phyloP scores from a whole-genome alignment of 2,797 vertebrate species.

The Lithobates sylvaticus region DNA sequence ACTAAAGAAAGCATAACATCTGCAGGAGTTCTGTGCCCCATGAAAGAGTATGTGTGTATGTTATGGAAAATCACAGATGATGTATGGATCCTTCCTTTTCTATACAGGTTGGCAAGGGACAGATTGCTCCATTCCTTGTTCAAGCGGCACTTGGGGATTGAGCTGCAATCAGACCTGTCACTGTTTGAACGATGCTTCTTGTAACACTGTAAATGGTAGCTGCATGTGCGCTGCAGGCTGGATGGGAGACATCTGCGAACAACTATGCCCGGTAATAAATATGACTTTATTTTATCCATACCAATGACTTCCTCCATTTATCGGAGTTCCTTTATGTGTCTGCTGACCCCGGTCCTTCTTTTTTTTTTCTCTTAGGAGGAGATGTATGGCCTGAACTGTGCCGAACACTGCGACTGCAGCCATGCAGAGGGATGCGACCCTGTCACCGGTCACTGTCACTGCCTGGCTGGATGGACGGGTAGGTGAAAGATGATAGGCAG shows the following conservation, averaged over 20 bases:
- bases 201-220: constrained; percentile 86
- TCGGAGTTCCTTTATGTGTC: background rate
- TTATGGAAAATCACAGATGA: background rate
- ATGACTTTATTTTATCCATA: background rate
- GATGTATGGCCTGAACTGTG: constrained; percentile 91
- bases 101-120: constrained; percentile 91
- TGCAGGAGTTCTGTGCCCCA: too few relatives aligned
- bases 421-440: constrained; percentile 93
- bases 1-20: too few relatives aligned
- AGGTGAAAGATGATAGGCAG: constrained; percentile 45
- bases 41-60: background rate
- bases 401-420: constrained; percentile 90
- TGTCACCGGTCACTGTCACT: constrained; percentile 91
- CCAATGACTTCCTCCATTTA: background rate
- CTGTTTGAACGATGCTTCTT: constrained; percentile 89
- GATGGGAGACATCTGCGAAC: constrained; percentile 88
- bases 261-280: constrained; percentile 88
- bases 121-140: constrained; percentile 91
- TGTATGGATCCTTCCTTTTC: background rate
- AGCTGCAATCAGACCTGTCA: constrained; percentile 89
- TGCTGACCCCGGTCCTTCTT: background rate
- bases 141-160: constrained; percentile 91
- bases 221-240: constrained; percentile 93
- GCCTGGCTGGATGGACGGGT: constrained; percentile 97
- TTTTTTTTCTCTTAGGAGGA: constrained; percentile 80